Conservation (phyloP, 2,888 invertebrate genomes). For the Lasioglossum vierecki region DNA sequence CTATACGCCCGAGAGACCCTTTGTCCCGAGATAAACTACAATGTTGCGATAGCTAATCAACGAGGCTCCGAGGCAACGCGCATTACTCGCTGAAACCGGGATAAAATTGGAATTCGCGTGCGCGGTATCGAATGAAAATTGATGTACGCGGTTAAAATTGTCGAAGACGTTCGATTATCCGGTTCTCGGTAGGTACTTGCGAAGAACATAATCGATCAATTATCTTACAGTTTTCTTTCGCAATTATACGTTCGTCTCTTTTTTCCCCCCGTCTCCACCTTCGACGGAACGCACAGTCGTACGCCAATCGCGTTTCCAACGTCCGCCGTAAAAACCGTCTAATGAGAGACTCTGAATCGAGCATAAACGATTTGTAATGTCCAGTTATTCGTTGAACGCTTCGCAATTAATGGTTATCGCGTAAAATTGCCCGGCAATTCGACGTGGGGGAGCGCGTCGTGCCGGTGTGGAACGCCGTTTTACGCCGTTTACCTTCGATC, state of each 20-base stretch:
- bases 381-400: slow-evolving; percentile 65
- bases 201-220: slow-evolving; percentile 34
- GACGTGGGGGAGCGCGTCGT: slow-evolving; percentile 46
- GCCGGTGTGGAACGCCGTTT: not conserved
- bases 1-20: slow-evolving; percentile 5
- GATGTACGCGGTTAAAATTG: slow-evolving; percentile 20
- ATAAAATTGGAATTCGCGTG: slow-evolving; percentile 18
- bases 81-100: not conserved
- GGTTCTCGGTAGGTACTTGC: slow-evolving; percentile 19
- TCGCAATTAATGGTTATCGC: slow-evolving; percentile 72
- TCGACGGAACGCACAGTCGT: not conserved
- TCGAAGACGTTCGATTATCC: slow-evolving; percentile 39
- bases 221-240: slow-evolving; percentile 27
- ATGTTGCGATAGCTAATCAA: slow-evolving; percentile 25
- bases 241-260: slow-evolving; percentile 4
- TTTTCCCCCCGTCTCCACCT: not conserved
- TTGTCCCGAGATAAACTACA: slow-evolving; percentile 14
- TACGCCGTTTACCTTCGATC: slow-evolving; percentile 17
- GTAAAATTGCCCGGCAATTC: slow-evolving; percentile 65
- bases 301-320: slow-evolving; percentile 36
- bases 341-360: slow-evolving; percentile 61
- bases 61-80: not conserved
- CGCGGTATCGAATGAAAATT: slow-evolving; percentile 16
- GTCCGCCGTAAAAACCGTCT: slow-evolving; percentile 55
- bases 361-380: slow-evolving; percentile 72